Evolutionary conservation across 2,797 vertebrate species (phyloP).

Genomic region (Nyctibius grandis): DNA sequence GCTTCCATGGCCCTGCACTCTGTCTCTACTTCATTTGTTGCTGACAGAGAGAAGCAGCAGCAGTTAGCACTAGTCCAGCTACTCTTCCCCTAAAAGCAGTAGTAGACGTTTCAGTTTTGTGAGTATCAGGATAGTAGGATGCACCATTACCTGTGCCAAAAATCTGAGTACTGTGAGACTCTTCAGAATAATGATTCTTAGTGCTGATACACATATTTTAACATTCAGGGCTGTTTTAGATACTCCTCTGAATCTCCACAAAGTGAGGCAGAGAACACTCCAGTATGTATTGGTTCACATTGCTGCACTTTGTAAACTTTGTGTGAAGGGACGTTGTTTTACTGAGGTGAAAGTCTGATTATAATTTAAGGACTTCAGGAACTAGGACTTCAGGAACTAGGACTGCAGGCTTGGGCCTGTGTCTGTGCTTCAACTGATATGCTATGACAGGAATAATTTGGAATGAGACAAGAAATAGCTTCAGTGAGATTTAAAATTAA

Average conservation of each 20-base stretch:
- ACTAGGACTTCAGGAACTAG: not conserved
- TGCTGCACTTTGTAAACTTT: not conserved
- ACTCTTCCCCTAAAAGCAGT: not conserved
- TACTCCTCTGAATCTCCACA: not conserved
- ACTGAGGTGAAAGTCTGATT: not conserved
- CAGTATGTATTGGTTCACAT: not conserved
- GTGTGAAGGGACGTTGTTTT: not conserved
- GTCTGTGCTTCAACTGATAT: not conserved
- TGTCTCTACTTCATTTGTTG: not conserved
- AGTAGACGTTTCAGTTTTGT: not conserved
- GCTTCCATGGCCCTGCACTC: not conserved
- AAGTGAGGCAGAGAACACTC: not conserved
- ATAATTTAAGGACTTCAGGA: not conserved
- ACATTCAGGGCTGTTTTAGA: not conserved
- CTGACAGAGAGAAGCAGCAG: not conserved
- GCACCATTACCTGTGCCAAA: not conserved
- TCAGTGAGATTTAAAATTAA: slow-evolving; percentile 20
- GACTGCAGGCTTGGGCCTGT: not conserved
- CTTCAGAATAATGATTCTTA: not conserved
- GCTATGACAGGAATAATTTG: not conserved
- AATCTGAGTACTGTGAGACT: not conserved
- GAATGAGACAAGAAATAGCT: not conserved
- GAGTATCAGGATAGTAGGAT: not conserved
- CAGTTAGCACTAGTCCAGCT: not conserved
- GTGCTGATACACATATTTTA: not conserved